phyloP scores from a whole-genome alignment of 1,140 invertebrate species.

The Drosophila pseudoobscura region DNA sequence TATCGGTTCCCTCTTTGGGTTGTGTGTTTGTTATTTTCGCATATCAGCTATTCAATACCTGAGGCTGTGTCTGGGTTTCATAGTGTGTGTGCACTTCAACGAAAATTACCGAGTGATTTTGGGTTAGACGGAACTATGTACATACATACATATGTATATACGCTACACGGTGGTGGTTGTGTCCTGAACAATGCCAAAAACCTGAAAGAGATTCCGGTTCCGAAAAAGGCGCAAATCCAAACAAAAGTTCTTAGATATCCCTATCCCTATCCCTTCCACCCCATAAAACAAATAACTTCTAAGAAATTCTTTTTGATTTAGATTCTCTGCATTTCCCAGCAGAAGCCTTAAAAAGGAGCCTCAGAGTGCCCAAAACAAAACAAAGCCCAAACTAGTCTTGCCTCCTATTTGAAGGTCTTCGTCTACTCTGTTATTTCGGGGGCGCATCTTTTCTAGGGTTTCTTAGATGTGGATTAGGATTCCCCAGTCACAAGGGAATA shows the following conservation, averaged over 20 bases:
- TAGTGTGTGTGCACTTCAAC: background rate
- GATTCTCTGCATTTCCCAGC: background rate
- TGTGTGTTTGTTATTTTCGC: conserved; percentile 35
- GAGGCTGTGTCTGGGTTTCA: conserved; percentile 7
- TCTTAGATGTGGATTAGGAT: conserved; percentile 7
- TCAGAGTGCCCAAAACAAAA: conserved; percentile 27
- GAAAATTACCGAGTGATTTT: background rate
- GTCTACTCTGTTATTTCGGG: conserved; percentile 24
- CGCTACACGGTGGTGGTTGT: conserved; percentile 15
- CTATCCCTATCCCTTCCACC: background rate
- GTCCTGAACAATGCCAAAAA: conserved; percentile 24
- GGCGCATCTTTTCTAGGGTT: conserved; percentile 30
- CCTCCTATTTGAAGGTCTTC: conserved; percentile 35
- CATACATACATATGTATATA: background rate
- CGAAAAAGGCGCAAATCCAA: conserved; percentile 27
- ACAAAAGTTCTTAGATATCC: conserved; percentile 24
- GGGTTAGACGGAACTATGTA: background rate
- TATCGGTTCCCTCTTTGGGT: conserved; percentile 26
- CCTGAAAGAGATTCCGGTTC: conserved; percentile 33
- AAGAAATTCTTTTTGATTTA: background rate
- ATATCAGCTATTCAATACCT: conserved; percentile 53
- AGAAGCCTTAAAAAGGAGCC: conserved; percentile 21
- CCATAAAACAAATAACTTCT: background rate
- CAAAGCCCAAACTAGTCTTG: conserved; percentile 6
- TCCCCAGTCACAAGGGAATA: background rate